Conservation (phyloP, 2,797 vertebrate species). For the Garrulus glandarius region DNA sequence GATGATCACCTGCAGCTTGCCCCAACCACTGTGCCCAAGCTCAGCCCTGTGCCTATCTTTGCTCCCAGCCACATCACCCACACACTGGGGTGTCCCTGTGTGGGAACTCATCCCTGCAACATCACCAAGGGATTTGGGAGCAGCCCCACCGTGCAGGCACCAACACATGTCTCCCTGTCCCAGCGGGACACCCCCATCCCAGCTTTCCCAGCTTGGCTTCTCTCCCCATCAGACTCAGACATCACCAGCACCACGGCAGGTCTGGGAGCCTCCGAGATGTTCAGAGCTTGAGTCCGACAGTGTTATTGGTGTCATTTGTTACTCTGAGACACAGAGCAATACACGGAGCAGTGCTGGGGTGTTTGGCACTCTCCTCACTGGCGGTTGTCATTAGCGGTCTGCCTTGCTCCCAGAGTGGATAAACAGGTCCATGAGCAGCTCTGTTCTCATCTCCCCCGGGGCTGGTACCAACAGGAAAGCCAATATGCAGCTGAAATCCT, state of each 20-base stretch:
- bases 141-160: fast-evolving
- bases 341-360: background rate
- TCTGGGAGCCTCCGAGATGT: fast-evolving
- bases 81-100: fast-evolving
- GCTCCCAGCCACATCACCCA: fast-evolving
- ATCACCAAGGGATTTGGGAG: background rate
- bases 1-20: background rate
- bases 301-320: background rate
- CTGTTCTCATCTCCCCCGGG: background rate
- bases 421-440: conserved; percentile 10
- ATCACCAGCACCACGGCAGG: background rate
- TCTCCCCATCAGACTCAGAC: background rate
- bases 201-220: background rate
- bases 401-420: conserved; percentile 14
- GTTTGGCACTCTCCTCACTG: background rate
- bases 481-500: conserved; percentile 50
- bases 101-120: background rate
- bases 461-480: conserved; percentile 21
- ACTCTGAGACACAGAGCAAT: background rate
- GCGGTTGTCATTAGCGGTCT: background rate
- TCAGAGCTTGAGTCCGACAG: fast-evolving
- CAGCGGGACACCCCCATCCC: background rate
- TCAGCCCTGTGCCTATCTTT: fast-evolving
- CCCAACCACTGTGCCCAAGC: fast-evolving
- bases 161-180: background rate